Base-by-base conservation (phyloP, 2,113 vertebrate genomes). In the Xiphophorus couchianus region DNA sequence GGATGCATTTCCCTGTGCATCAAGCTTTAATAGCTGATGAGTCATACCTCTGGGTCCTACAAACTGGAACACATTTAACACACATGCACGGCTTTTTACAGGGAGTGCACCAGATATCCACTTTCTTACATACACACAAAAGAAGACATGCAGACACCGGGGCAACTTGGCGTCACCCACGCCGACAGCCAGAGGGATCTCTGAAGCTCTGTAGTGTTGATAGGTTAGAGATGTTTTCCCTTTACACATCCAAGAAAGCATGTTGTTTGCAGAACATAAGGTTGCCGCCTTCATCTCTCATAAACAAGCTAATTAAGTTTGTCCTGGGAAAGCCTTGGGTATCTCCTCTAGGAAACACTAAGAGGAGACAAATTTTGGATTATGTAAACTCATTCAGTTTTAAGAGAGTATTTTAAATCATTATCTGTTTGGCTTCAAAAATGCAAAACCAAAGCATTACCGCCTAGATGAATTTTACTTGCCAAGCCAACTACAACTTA, bases 141-240 rank as follows among this genome's bases (percentile, higher is more conserved):
- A 25, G 66, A 6, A 39, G 28, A 66, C 33, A 71, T 10, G 37
- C 14, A 63, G 30, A 69, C 42, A 78, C 31, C 14, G 30, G 29
- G 63, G 62, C 14, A 25, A 75, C 64, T 77, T 84, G 82, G 84
- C 84, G 77, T 69, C 68, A 69, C n/a, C 62, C 62, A 48, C 11
- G 14, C 39, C 39, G 64, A 51, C 68, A 84, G 84, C 82, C 82
- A 17, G 70, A 54, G 81, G 89, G 44, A 4, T 64, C 76, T 72
- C 44, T 37, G 80, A 73, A 48, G 89, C 85, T 82, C 75, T 73
- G 75, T 85, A 80, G 85, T 80, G 86, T 82, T 89, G 87, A 89
- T 84, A 78, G 80, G 84, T 86, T 84, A 72, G 76, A 62, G 80
- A 69, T 85, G 80, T 84, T 88, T 81, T 85, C 31, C 71, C 83